Conservation (phyloP, 2,888 invertebrate species). For the Thecophora atra region DNA sequence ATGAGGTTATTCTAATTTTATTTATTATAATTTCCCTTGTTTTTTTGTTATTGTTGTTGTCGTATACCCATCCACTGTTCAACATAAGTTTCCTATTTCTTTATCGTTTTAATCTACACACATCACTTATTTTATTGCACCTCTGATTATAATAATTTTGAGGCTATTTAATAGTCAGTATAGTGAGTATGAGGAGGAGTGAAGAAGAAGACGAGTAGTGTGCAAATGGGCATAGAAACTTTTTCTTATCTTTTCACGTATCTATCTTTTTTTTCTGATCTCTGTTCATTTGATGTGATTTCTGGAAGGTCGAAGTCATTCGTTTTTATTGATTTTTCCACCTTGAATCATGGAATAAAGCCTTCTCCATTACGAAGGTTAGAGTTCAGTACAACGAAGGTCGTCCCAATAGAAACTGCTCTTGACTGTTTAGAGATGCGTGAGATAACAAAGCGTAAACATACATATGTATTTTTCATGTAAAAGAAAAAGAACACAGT, state of each 20-base stretch:
- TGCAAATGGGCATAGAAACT: background rate
- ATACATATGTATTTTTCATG: too few species aligned
- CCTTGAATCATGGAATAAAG: too few species aligned
- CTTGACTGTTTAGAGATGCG: too few species aligned
- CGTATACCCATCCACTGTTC: background rate
- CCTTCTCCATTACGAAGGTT: too few species aligned
- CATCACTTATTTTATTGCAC: background rate
- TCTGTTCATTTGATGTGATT: background rate
- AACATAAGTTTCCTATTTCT: background rate
- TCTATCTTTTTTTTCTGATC: background rate
- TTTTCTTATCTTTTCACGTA: too few species aligned
- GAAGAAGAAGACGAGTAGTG: background rate
- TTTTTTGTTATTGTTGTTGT: slow-evolving; percentile 16
- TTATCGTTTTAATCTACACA: background rate
- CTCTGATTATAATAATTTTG: slow-evolving; percentile 6
- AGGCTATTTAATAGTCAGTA: background rate
- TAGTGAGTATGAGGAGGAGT: background rate
- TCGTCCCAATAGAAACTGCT: too few species aligned
- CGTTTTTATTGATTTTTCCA: too few species aligned
- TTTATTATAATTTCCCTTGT: background rate
- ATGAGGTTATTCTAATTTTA: background rate
- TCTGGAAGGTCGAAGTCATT: too few species aligned
- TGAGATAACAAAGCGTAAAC: too few species aligned
- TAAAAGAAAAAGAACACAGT: too few species aligned
- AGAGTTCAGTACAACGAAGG: too few species aligned